Evolutionary conservation across 2,113 vertebrate genomes (phyloP).

Genomic region (Gnathonemus echidnorhynchus): DNA sequence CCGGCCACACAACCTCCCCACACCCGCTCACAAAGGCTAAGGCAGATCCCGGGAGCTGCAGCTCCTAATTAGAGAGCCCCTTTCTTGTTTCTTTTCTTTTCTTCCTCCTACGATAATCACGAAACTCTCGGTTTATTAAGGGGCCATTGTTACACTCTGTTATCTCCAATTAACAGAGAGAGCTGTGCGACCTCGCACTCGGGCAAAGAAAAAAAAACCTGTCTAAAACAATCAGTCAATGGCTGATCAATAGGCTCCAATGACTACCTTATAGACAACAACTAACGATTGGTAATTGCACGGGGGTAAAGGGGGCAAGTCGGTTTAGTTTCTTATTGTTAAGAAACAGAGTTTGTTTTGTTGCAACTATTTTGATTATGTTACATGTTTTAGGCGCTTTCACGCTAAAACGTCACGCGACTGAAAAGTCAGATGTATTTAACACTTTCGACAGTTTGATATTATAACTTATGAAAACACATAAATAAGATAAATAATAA

Average conservation of each 20-base stretch:
- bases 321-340: slow-evolving; percentile 49
- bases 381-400: background rate
- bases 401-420: background rate
- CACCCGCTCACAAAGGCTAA: slow-evolving; percentile 45
- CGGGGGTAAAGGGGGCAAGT: slow-evolving; percentile 55
- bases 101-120: slow-evolving; percentile 60
- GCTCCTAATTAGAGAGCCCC: slow-evolving; percentile 64
- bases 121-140: slow-evolving; percentile 59
- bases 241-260: slow-evolving; percentile 64
- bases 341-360: slow-evolving; percentile 38
- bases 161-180: slow-evolving; percentile 68
- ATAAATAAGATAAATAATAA: background rate
- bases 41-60: slow-evolving; percentile 34
- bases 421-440: background rate
- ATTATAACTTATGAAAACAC: background rate
- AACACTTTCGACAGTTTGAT: background rate
- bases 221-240: slow-evolving; percentile 63
- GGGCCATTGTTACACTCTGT: slow-evolving; percentile 60
- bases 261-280: slow-evolving; percentile 44
- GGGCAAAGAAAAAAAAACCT: slow-evolving; percentile 53
- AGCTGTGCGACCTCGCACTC: slow-evolving; percentile 57
- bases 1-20: slow-evolving; percentile 60
- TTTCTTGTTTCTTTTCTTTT: slow-evolving; percentile 52
- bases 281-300: slow-evolving; percentile 48
- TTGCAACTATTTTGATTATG: background rate